These are phyloP conservation scores for Incurvaria masculella DNA, from an alignment of 2,888 invertebrate genomes.

Conservation along the genomic window DNA sequence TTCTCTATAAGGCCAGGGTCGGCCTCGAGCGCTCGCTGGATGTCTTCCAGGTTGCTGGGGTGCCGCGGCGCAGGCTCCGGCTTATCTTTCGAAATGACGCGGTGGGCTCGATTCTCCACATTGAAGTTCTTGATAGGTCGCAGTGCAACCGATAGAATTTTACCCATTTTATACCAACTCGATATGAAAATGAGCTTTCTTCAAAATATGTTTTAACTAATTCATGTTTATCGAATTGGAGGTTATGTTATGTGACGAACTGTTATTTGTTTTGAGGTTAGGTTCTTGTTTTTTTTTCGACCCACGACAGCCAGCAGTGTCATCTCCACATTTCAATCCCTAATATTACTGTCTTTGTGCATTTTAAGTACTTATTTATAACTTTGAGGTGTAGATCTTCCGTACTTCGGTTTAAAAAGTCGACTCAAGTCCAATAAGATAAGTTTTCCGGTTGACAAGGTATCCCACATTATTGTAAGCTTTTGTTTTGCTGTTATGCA, in stretches of 20 bases:
- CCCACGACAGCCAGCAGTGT: too few relatives aligned
- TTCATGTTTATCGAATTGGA: background rate
- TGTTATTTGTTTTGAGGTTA: slow-evolving; percentile 4
- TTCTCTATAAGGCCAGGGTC: slow-evolving; percentile 61
- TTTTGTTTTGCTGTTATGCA: too few relatives aligned
- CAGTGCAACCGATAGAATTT: slow-evolving; percentile 55
- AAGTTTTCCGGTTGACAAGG: too few relatives aligned
- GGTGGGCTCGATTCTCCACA: slow-evolving; percentile 72
- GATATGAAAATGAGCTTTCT: background rate
- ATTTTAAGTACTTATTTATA: too few relatives aligned
- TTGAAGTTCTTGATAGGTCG: slow-evolving; percentile 67
- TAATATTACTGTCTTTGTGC: too few relatives aligned
- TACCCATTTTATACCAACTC: slow-evolving; percentile 55
- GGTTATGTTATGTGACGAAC: background rate
- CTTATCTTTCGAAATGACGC: slow-evolving; percentile 64
- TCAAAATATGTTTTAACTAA: background rate
- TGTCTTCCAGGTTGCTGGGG: slow-evolving; percentile 57
- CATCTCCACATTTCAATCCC: too few relatives aligned
- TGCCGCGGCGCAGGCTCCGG: slow-evolving; percentile 67
- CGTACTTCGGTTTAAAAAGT: too few relatives aligned
- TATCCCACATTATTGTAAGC: too few relatives aligned
- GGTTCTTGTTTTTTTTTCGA: background rate
- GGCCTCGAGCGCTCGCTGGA: slow-evolving; percentile 60
- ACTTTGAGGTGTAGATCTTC: too few relatives aligned
- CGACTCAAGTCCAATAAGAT: too few relatives aligned